These are phyloP conservation scores for Festucalex cinctus DNA, from an alignment of 2,113 vertebrate genomes.

Conservation along the genomic window DNA sequence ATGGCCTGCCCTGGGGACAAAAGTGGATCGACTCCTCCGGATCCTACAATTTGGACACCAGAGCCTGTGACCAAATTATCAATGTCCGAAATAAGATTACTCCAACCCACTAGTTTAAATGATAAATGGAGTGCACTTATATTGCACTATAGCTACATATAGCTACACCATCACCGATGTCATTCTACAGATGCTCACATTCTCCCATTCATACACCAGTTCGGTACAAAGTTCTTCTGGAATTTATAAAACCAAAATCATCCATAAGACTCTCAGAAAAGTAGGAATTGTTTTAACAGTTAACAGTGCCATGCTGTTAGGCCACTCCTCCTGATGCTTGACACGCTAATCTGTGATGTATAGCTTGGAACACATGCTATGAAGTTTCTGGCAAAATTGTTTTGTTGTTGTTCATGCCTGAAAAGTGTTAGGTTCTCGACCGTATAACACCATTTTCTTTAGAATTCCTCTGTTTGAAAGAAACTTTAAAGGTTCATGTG, in stretches of 20 bases:
- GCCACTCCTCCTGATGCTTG: no score
- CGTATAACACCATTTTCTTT: constrained; percentile 48
- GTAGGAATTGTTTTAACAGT: background rate
- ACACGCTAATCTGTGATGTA: background rate
- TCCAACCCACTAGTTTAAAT: background rate
- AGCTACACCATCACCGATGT: no score
- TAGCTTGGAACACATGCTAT: background rate
- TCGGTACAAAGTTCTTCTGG: no score
- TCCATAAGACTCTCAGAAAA: background rate
- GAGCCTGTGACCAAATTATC: background rate
- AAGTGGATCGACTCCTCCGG: no score
- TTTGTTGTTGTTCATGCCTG: background rate
- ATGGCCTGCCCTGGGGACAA: no score
- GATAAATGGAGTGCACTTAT: no score
- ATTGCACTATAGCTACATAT: no score
- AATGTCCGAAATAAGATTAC: background rate
- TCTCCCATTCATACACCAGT: no score
- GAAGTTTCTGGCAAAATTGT: constrained; percentile 2
- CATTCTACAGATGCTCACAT: no score
- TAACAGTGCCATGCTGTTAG: no score
- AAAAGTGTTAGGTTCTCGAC: background rate
- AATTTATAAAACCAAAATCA: background rate
- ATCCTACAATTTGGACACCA: background rate
- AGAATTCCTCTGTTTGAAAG: constrained; percentile 60
- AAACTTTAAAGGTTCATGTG: constrained; percentile 55